These are phyloP conservation scores for Caerostris extrusa DNA, from an alignment of 1,140 invertebrate species.

Conservation along the genomic window DNA sequence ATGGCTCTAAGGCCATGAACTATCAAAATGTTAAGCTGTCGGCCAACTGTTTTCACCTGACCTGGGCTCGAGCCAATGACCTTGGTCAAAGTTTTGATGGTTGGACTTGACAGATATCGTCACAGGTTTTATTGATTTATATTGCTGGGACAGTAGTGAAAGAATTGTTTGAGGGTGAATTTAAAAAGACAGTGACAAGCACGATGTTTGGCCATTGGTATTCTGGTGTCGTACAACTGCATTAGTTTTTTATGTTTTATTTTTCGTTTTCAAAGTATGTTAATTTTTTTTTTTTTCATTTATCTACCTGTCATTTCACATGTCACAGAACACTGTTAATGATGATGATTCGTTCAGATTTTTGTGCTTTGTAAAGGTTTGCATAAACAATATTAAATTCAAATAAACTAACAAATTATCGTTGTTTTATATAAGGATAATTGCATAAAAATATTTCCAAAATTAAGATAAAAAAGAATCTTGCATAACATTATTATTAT, in stretches of 20 bases:
- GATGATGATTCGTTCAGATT: too few relatives aligned
- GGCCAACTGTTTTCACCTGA: conserved; percentile 33
- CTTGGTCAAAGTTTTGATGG: not conserved
- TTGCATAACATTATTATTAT: too few relatives aligned
- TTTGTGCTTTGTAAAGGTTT: too few relatives aligned
- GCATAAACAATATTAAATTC: too few relatives aligned
- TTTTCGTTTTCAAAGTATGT: too few relatives aligned
- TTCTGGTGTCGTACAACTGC: not conserved
- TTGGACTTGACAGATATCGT: not conserved
- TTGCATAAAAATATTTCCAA: too few relatives aligned
- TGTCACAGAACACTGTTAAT: too few relatives aligned
- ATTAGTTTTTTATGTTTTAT: conserved; percentile 1
- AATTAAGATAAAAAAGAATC: too few relatives aligned
- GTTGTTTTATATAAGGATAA: too few relatives aligned
- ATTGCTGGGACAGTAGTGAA: not conserved
- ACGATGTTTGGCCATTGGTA: conserved; percentile 17
- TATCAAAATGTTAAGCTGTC: not conserved
- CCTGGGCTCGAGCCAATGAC: conserved; percentile 49
- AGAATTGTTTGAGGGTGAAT: not conserved
- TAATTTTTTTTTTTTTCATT: too few relatives aligned
- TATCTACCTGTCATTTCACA: too few relatives aligned
- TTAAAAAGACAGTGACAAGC: not conserved
- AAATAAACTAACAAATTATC: too few relatives aligned
- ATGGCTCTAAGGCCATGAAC: not conserved
- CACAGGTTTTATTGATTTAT: not conserved